phyloP scores from a whole-genome alignment of 2,888 invertebrate genomes.

The Hipparchia semele region DNA sequence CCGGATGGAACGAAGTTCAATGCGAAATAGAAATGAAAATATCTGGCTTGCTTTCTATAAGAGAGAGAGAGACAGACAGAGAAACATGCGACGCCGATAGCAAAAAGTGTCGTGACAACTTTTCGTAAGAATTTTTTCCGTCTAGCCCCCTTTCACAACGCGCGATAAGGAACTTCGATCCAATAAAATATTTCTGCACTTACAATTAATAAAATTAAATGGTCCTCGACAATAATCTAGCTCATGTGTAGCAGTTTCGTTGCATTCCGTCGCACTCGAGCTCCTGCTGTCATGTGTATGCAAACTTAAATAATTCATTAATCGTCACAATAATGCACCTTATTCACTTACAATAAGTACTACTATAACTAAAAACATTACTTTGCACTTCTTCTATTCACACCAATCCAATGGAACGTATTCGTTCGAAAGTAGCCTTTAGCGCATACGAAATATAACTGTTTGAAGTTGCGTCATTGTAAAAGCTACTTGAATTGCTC shows the following conservation, averaged over 20 bases:
- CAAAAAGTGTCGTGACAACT: too few species aligned
- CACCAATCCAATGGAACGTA: conserved; percentile 24
- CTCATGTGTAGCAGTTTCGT: conserved; percentile 48
- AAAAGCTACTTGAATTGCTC: background rate
- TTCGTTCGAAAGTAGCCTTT: conserved; percentile 41
- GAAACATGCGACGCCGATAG: too few species aligned
- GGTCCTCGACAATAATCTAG: conserved; percentile 13
- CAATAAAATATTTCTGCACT: too few species aligned
- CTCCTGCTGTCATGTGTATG: conserved; percentile 58
- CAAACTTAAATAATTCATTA: conserved; percentile 7
- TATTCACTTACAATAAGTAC: background rate
- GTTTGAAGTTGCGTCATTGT: conserved; percentile 16
- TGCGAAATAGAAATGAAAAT: too few species aligned
- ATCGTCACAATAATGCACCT: conserved; percentile 8
- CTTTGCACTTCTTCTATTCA: conserved; percentile 30
- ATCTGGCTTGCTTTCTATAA: too few species aligned
- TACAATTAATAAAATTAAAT: background rate
- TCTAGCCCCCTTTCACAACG: too few species aligned
- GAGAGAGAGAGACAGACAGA: too few species aligned
- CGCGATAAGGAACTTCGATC: too few species aligned
- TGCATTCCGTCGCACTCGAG: conserved; percentile 77
- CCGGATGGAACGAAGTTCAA: too few species aligned
- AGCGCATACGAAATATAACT: conserved; percentile 35
- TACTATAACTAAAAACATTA: conserved; percentile 9
- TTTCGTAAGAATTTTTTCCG: too few species aligned